phyloP scores from a whole-genome alignment of 2,797 vertebrate species.

The Anguilla pacifica region DNA sequence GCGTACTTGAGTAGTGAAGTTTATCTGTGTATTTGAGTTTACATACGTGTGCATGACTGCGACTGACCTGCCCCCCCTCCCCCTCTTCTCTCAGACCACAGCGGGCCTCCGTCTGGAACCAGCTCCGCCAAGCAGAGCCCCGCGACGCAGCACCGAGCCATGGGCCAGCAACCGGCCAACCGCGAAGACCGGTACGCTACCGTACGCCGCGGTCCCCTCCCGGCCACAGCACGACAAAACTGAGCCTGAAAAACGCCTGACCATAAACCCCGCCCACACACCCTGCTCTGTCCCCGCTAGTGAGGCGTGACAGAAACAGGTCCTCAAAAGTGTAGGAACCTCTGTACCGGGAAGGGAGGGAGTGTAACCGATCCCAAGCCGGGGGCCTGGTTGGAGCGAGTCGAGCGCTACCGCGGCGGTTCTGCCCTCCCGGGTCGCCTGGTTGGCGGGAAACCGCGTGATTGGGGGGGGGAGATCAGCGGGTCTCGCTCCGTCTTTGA shows the following conservation, averaged over 20 bases:
- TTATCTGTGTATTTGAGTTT: background rate
- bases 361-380: background rate
- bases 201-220: background rate
- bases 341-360: conserved; percentile 31
- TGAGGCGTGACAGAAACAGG: too few relatives aligned
- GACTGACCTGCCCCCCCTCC: conserved; percentile 8
- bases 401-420: background rate
- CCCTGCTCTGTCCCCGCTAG: background rate
- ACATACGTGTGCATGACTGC: background rate
- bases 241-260: background rate
- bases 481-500: conserved; percentile 52
- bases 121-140: conserved; percentile 95
- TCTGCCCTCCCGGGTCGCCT: background rate
- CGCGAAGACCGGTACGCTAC: conserved; percentile 79
- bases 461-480: background rate
- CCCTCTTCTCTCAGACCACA: conserved; percentile 72
- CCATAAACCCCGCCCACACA: background rate
- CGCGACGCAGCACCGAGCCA: conserved; percentile 80
- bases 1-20: background rate
- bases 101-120: conserved; percentile 86
- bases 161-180: conserved; percentile 76
- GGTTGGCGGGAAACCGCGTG: background rate
- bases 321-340: conserved; percentile 17
- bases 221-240: background rate
- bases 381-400: background rate